Conservation (phyloP, 2,888 invertebrate genomes). For the Allophyes oxyacanthae region DNA sequence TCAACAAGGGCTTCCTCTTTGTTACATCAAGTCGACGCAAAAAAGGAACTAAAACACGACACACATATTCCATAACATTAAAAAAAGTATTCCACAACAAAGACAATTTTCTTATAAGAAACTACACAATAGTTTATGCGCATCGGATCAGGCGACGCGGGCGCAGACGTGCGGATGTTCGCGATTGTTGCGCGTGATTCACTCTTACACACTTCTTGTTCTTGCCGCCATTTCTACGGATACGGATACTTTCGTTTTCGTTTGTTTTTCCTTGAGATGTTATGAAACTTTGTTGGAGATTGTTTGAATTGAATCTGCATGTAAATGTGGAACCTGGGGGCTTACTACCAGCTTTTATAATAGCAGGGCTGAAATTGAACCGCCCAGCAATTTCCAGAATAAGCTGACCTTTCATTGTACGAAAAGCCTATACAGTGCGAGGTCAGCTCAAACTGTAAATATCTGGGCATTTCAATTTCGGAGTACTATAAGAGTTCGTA, state of each 20-base stretch:
- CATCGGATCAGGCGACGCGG: constrained; percentile 30
- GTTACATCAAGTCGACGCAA: too few species aligned
- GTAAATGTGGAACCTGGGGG: constrained; percentile 22
- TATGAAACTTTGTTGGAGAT: constrained; percentile 41
- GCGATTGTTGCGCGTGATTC: constrained; percentile 62
- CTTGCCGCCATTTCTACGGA: constrained; percentile 57
- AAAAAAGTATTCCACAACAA: too few species aligned
- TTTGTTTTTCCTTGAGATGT: constrained; percentile 48
- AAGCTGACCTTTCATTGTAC: too few species aligned
- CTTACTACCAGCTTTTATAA: too few species aligned
- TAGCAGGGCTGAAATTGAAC: too few species aligned
- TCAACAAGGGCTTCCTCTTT: too few species aligned
- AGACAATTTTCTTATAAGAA: constrained; percentile 53
- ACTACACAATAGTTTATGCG: constrained; percentile 50
- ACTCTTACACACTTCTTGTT: constrained; percentile 57
- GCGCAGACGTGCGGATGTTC: constrained; percentile 59
- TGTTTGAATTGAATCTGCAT: constrained; percentile 32
- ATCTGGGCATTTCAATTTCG: too few species aligned
- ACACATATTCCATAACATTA: constrained; percentile 37
- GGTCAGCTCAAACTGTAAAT: too few species aligned
- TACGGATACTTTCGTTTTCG: constrained; percentile 61
- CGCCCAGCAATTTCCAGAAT: too few species aligned
- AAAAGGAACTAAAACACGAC: constrained; percentile 27
- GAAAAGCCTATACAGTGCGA: too few species aligned
- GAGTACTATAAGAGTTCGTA: too few species aligned